A percentile compares a stretch with the other conserved stretches of the same genome.
phyloP scores from a whole-genome alignment of 2,113 vertebrate species.

The Recurvirostra avosetta region DNA sequence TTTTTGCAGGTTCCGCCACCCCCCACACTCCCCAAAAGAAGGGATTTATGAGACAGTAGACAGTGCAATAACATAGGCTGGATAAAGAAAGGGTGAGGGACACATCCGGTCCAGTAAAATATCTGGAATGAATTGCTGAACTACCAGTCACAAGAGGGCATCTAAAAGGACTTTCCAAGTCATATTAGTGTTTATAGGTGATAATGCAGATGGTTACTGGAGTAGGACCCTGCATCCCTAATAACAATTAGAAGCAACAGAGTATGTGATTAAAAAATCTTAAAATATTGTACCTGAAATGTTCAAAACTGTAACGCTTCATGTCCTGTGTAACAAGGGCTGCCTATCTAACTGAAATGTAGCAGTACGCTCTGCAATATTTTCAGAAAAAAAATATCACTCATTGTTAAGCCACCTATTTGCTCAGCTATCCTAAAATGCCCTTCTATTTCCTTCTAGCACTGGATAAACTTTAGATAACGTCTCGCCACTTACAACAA shows the following conservation, averaged over 20 bases:
- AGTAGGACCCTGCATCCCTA: background rate
- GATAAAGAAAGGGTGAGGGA: background rate
- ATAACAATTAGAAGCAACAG: background rate
- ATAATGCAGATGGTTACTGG: background rate
- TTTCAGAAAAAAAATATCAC: background rate
- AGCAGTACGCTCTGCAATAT: background rate
- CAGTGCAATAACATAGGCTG: background rate
- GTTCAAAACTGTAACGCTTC: background rate
- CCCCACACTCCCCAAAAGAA: background rate
- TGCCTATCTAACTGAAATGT: background rate
- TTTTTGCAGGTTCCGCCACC: too few species aligned
- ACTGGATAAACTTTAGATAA: background rate
- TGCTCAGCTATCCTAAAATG: background rate
- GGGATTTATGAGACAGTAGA: background rate
- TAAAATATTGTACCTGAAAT: background rate
- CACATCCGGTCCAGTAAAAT: background rate
- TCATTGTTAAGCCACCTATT: background rate
- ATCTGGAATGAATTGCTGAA: background rate
- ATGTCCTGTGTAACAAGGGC: background rate
- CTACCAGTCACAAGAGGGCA: background rate
- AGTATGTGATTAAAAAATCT: background rate
- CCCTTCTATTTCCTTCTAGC: background rate
- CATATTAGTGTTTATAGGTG: background rate
- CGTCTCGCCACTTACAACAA: background rate
- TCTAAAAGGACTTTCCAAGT: background rate